A percentile compares a stretch with the other conserved stretches of the same genome.
Evolutionary conservation across 2,113 vertebrate genomes (phyloP).

Genomic region (Oceanites oceanicus): DNA sequence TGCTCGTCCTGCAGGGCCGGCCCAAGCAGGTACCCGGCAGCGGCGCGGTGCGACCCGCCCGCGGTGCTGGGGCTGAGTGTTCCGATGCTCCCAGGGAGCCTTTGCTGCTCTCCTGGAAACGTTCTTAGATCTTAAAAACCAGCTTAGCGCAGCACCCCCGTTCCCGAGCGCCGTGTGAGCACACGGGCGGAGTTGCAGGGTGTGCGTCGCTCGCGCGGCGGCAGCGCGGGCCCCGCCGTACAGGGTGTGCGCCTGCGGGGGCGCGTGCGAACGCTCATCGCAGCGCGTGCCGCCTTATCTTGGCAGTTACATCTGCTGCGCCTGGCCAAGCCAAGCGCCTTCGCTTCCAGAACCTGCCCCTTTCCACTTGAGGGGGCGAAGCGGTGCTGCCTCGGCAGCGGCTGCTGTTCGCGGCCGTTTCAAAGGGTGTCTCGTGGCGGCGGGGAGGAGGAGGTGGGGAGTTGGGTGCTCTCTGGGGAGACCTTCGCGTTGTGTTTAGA

Average conservation of each 20-base stretch:
- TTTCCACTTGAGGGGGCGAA: rapidly evolving
- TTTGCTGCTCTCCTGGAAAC: not conserved
- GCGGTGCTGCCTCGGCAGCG: not conserved
- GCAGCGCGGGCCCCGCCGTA: rapidly evolving
- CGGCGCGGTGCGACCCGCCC: rapidly evolving
- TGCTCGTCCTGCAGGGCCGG: constrained; percentile 89
- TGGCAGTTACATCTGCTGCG: rapidly evolving
- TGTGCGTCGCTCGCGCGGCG: rapidly evolving
- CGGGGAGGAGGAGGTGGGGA: not conserved
- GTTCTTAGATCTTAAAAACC: not conserved
- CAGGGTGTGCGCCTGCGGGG: not conserved
- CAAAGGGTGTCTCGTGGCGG: not conserved
- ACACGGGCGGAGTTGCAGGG: rapidly evolving
- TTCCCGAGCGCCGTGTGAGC: rapidly evolving
- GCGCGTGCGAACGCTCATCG: not conserved
- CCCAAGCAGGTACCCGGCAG: constrained; percentile 79
- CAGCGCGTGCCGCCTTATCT: not conserved
- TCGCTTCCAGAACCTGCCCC: not conserved
- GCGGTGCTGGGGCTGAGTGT: rapidly evolving
- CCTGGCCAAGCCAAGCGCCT: not conserved
- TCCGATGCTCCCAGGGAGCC: rapidly evolving
- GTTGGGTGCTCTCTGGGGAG: not conserved
- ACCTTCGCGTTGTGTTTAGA: rapidly evolving
- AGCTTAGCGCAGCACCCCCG: rapidly evolving
- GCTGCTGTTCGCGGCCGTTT: not conserved